Percentiles rank a stretch among this genome's conserved stretches.
Evolutionary conservation across 2,113 vertebrate species (phyloP).

Genomic region (Osmerus mordax): DNA sequence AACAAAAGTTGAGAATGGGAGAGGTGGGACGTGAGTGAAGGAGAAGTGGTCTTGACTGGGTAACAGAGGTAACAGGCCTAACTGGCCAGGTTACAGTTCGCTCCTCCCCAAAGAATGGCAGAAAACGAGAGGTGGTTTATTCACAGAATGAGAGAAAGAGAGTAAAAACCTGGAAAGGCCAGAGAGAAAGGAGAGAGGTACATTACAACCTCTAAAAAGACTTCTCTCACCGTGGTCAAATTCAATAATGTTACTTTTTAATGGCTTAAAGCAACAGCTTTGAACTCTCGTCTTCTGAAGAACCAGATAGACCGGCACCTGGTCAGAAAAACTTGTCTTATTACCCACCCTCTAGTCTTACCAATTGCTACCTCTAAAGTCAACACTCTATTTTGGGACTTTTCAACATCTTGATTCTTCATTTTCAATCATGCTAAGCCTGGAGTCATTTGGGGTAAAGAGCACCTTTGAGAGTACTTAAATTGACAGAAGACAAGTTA

Average conservation of each 20-base stretch:
- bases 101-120: slow-evolving; percentile 5
- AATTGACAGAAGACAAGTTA: slow-evolving; percentile 31
- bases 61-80: too few relatives aligned
- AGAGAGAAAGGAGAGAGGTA: slow-evolving; percentile 14
- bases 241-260: slow-evolving; percentile 48
- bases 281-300: slow-evolving; percentile 35
- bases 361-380: slow-evolving; percentile 54
- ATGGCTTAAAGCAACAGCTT: slow-evolving; percentile 42
- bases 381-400: slow-evolving; percentile 46
- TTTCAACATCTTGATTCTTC: slow-evolving; percentile 47
- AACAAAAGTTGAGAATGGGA: not conserved
- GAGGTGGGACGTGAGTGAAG: not conserved
- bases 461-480: slow-evolving; percentile 28
- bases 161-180: slow-evolving; percentile 9
- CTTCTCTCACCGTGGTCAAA: slow-evolving; percentile 24
- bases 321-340: slow-evolving; percentile 46
- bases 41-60: not conserved
- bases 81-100: slow-evolving; percentile 10
- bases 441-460: slow-evolving; percentile 52
- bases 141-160: not conserved
- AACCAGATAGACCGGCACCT: slow-evolving; percentile 38
- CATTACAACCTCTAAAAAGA: slow-evolving; percentile 11
- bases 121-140: slow-evolving; percentile 15
- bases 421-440: slow-evolving; percentile 48
- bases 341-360: slow-evolving; percentile 49